Evolutionary conservation across 2,888 invertebrate genomes (phyloP).

Genomic region (Acronicta alni): DNA sequence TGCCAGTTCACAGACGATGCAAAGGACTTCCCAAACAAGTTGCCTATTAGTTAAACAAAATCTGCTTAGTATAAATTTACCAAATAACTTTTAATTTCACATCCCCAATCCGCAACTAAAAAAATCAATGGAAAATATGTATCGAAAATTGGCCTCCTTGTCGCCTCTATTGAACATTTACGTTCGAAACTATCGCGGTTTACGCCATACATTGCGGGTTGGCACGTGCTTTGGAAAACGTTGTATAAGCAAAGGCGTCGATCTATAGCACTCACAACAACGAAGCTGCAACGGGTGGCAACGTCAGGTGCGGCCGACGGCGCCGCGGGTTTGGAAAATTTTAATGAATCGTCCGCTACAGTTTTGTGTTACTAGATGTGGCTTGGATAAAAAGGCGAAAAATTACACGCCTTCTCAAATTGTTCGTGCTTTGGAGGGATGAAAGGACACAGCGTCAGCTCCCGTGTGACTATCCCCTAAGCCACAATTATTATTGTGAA

Average conservation of each 20-base stretch:
- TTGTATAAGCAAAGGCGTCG: constrained; percentile 40
- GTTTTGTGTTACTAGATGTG: constrained; percentile 67
- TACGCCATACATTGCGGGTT: constrained; percentile 26
- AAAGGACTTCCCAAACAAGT: too few relatives aligned
- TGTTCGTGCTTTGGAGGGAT: too few relatives aligned
- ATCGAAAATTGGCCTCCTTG: constrained; percentile 34
- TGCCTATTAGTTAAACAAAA: too few relatives aligned
- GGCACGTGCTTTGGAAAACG: constrained; percentile 7
- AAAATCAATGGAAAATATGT: constrained; percentile 44
- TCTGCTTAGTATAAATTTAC: not conserved
- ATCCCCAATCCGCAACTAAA: not conserved
- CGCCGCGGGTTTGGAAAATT: constrained; percentile 68
- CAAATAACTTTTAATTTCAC: constrained; percentile 7
- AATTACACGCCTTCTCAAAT: too few relatives aligned
- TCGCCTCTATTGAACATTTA: constrained; percentile 4
- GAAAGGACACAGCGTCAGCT: too few relatives aligned
- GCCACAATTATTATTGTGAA: too few relatives aligned
- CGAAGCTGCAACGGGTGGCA: constrained; percentile 35
- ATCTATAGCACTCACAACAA: constrained; percentile 61
- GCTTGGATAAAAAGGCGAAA: too few relatives aligned
- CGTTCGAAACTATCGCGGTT: constrained; percentile 7
- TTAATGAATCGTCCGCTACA: constrained; percentile 79
- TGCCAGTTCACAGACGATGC: too few relatives aligned
- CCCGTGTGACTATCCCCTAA: too few relatives aligned
- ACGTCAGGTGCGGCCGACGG: constrained; percentile 70